Evolutionary conservation across 92 coral and sea anemone species (phyloP), one percentile per base, ranked within the genome.

Genomic region (Parazoanthus darwini): DNA sequence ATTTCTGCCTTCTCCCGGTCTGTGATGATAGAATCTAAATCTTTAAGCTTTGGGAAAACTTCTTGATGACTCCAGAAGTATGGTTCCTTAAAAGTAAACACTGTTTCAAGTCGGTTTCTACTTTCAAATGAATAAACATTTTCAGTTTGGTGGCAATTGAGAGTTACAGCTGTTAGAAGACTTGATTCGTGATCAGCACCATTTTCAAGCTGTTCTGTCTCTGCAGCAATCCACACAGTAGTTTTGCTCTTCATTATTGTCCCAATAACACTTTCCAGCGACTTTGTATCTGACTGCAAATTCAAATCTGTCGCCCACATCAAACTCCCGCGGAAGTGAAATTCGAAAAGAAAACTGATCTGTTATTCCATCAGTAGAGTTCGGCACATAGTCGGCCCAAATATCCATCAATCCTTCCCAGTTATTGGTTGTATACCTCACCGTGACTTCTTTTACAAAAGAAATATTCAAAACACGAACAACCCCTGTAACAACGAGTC

Each of bases 361-460:
- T 23, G 92, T 89, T 22, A 85, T 77, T 58, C 94, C 96, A 88
- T 94, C 96, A 13, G 96, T 90, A n/a, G 95, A 94, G 73, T 93
- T 90, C 82, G 94, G 94, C 5, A 95, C 98, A 74, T 95, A 95
- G 78, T 95, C 98, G 5, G 94, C 98, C 98, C 98, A 95, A 0
- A 93, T 91, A 50, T 95, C 98, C 37, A 88, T 88, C 74, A 36
- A 87, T 36, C 90, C 94, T 50, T 85, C 37, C 98, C 98, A 95
- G 29, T 94, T 90, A 63, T 95, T 93, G 66, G 91, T 92, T 8
- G 95, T 90, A 54, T 92, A 95, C 48, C 98, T 88, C 6, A 88
- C 96, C 1, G 96, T 95, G 56, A 95, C 96, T 74, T 95, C 96
- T 77, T 95, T 95, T 23, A 89, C 94, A 72, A 95, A 95, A 72